Percentiles rank a stretch among this genome's conserved stretches.
phyloP scores from a whole-genome alignment of 2,888 invertebrate genomes.

The Hemithea aestivaria region DNA sequence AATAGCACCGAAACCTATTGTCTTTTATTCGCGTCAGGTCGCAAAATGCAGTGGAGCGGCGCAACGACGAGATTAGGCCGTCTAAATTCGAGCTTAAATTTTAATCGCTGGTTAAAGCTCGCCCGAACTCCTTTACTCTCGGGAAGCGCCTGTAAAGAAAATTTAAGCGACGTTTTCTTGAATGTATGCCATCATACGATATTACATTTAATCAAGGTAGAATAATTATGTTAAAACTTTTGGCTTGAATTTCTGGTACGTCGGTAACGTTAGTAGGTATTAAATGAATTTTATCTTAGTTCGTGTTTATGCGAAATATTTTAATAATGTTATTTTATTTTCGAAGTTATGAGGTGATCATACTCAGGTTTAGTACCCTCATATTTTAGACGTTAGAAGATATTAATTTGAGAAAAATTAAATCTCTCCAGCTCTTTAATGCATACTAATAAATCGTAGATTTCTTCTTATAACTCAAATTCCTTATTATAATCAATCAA shows the following conservation, averaged over 20 bases:
- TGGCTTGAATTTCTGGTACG: slow-evolving; percentile 24
- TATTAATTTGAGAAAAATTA: no score
- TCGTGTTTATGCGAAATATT: slow-evolving; percentile 7
- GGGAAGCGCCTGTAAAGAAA: slow-evolving; percentile 52
- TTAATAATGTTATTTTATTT: slow-evolving; percentile 5
- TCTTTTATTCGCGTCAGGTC: slow-evolving; percentile 51
- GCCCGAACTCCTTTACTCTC: slow-evolving; percentile 43
- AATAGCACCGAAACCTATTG: slow-evolving; percentile 51
- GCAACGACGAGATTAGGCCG: slow-evolving; percentile 65
- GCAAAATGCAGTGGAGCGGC: slow-evolving; percentile 63
- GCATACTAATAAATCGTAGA: no score
- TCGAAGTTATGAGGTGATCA: neutral
- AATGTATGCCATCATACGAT: slow-evolving; percentile 44
- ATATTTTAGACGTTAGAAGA: no score
- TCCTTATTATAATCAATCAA: slow-evolving; percentile 6
- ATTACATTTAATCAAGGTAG: slow-evolving; percentile 38
- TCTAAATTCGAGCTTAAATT: slow-evolving; percentile 72
- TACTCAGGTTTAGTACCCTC: slow-evolving; percentile 1
- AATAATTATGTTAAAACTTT: slow-evolving; percentile 36
- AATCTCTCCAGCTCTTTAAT: no score
- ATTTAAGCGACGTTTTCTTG: slow-evolving; percentile 57
- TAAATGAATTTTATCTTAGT: slow-evolving; percentile 19
- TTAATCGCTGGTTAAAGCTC: slow-evolving; percentile 63
- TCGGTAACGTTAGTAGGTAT: slow-evolving; percentile 19
- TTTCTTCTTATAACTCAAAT: no score